phyloP scores from a whole-genome alignment of 2,888 invertebrate genomes.

The Lobophora halterata region DNA sequence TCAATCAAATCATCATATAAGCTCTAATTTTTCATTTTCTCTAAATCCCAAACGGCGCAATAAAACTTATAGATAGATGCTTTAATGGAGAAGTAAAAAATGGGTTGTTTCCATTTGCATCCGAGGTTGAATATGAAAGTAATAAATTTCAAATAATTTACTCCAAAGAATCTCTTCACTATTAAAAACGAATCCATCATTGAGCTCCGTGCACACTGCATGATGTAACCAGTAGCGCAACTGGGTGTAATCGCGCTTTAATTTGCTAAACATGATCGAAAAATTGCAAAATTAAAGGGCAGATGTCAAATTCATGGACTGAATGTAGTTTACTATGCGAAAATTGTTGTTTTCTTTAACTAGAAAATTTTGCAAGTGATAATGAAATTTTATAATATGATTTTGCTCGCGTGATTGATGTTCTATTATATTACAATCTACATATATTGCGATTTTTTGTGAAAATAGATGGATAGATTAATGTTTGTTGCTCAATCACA shows the following conservation, averaged over 20 bases:
- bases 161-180: constrained; percentile 13
- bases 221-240: constrained; percentile 24
- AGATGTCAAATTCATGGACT: constrained; percentile 23
- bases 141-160: not conserved
- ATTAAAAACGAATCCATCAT: constrained; percentile 22
- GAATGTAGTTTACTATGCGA: constrained; percentile 18
- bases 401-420: constrained; percentile 1
- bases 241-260: constrained; percentile 22
- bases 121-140: too few species aligned
- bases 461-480: too few species aligned
- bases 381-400: constrained; percentile 4
- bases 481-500: too few species aligned
- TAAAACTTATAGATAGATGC: too few species aligned
- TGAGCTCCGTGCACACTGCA: constrained; percentile 19
- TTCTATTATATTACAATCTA: not conserved
- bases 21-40: too few species aligned
- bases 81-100: too few species aligned
- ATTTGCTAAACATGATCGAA: constrained; percentile 28
- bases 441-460: too few species aligned
- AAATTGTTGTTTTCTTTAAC: constrained; percentile 11
- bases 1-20: too few species aligned
- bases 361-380: constrained; percentile 5
- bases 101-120: too few species aligned
- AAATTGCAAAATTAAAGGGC: constrained; percentile 25
- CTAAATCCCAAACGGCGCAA: too few species aligned